Percentiles rank a stretch among this genome's conserved stretches.
phyloP scores from a whole-genome alignment of 2,113 vertebrate species.

The Syngnathus scovelli region DNA sequence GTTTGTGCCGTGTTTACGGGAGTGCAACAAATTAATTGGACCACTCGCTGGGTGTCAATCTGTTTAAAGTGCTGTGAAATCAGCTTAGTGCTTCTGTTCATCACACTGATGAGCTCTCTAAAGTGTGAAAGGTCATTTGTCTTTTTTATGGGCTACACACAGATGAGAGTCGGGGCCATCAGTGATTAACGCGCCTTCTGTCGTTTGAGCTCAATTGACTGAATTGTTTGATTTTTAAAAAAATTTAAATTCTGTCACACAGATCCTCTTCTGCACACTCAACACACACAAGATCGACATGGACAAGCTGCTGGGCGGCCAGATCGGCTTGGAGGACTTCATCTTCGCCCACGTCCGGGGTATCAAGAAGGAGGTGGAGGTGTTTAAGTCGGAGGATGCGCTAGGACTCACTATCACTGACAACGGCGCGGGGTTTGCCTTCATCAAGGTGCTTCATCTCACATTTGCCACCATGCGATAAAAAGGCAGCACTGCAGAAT shows the following conservation, averaged over 20 bases:
- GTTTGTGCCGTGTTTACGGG: neutral
- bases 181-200: neutral
- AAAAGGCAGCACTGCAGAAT: conserved; percentile 35
- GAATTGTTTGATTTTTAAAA: neutral
- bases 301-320: conserved; percentile 87
- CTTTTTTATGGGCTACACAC: neutral
- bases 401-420: conserved; percentile 96
- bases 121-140: conserved; percentile 64
- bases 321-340: conserved; percentile 93
- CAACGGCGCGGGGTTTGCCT: conserved; percentile 85
- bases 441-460: conserved; percentile 79
- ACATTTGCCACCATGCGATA: conserved; percentile 53
- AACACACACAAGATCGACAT: conserved; percentile 95
- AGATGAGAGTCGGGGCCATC: neutral
- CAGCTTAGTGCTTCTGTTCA: conserved; percentile 64
- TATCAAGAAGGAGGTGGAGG: conserved; percentile 84
- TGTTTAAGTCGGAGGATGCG: conserved; percentile 83
- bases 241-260: neutral
- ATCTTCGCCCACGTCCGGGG: conserved; percentile 95
- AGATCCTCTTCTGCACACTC: conserved; percentile 96
- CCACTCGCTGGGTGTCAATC: conserved; percentile 53
- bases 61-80: conserved; percentile 71
- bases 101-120: conserved; percentile 46
- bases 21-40: conserved; percentile 61
- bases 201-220: neutral